These are phyloP conservation scores for Meriones unguiculatus DNA, from an alignment of 2,113 vertebrate genomes.

Conservation along the genomic window DNA sequence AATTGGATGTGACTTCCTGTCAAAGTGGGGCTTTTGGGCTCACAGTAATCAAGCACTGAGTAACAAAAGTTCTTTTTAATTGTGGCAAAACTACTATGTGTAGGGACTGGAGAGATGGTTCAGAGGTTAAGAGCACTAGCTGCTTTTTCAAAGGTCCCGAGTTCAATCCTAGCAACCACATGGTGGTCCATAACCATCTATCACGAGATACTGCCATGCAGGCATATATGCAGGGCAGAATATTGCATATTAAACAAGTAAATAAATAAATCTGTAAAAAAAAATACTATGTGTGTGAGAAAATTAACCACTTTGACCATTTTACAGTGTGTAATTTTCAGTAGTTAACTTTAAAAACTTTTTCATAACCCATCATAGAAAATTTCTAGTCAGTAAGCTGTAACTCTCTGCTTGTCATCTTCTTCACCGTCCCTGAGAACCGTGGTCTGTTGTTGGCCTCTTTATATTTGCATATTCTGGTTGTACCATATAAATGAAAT, in stretches of 20 bases:
- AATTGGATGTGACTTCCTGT: neutral
- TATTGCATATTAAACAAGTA: no score
- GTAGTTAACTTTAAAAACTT: neutral
- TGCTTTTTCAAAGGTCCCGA: no score
- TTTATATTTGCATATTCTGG: neutral
- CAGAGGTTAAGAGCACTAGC: no score
- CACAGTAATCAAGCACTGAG: neutral
- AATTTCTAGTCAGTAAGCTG: neutral
- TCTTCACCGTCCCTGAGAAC: neutral
- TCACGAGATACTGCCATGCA: no score
- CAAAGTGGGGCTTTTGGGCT: neutral
- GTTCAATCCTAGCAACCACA: no score
- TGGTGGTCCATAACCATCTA: no score
- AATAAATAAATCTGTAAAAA: no score
- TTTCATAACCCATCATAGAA: neutral
- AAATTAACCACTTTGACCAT: neutral
- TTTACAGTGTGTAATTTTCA: neutral
- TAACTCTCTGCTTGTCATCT: neutral
- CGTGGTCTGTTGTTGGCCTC: neutral
- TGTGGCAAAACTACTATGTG: no score
- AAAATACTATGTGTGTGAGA: neutral
- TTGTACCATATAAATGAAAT: slow-evolving; percentile 16
- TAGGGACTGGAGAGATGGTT: no score
- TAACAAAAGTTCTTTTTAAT: neutral
- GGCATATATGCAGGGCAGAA: no score